These are phyloP conservation scores for Tenodera sinensis DNA, from an alignment of 2,888 invertebrate genomes.

Conservation along the genomic window DNA sequence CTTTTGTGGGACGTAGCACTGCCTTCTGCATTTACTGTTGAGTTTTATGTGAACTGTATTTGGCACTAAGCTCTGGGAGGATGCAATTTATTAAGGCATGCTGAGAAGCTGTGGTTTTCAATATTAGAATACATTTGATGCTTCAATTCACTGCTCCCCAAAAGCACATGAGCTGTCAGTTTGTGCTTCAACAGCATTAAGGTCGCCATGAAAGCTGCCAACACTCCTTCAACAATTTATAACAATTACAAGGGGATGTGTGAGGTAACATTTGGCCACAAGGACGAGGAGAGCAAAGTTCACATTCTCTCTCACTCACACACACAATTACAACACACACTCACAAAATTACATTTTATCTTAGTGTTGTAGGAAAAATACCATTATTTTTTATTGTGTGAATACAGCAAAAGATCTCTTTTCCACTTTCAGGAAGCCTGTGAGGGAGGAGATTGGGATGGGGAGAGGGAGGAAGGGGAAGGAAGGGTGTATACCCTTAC, in stretches of 20 bases:
- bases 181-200: too few relatives aligned
- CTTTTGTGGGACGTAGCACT: too few relatives aligned
- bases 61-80: too few relatives aligned
- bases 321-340: background rate
- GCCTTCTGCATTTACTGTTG: too few relatives aligned
- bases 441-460: background rate
- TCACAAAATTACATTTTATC: background rate
- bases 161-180: too few relatives aligned
- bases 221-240: background rate
- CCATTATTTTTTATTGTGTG: slow-evolving; percentile 2
- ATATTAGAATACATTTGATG: too few relatives aligned
- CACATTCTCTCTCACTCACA: background rate
- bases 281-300: background rate
- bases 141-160: too few relatives aligned
- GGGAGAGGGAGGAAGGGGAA: background rate
- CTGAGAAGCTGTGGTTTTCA: too few relatives aligned
- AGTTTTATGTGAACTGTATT: too few relatives aligned
- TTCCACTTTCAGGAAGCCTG: background rate
- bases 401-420: background rate
- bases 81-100: too few relatives aligned
- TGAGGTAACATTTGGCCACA: background rate
- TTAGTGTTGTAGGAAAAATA: slow-evolving; percentile 16
- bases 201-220: background rate
- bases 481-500: background rate
- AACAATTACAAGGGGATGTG: background rate